Percentiles rank a stretch among this genome's conserved stretches.
These are phyloP conservation scores for Sebastes aleutianus DNA, from an alignment of 2,797 vertebrate species.

Conservation along the genomic window DNA sequence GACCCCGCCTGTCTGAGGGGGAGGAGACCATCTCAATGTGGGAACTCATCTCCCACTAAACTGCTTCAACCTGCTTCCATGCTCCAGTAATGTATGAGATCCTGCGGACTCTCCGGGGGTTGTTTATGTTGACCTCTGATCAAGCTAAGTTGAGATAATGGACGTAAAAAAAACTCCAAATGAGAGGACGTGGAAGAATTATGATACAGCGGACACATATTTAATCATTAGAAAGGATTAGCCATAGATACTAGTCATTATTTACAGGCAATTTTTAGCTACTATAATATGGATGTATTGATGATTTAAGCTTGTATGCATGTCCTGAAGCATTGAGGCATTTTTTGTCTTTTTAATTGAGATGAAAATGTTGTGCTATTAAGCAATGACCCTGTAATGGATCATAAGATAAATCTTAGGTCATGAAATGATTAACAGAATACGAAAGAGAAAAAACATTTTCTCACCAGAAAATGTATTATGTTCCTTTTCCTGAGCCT, in stretches of 20 bases:
- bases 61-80: constrained; percentile 28
- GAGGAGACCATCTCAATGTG: constrained; percentile 53
- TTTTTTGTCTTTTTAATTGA: neutral
- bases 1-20: constrained; percentile 51
- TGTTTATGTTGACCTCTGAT: constrained; percentile 58
- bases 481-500: neutral
- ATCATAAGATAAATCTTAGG: neutral
- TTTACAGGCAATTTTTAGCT: constrained; percentile 2
- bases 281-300: constrained; percentile 11
- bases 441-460: neutral
- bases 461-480: neutral
- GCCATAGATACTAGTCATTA: neutral
- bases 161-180: constrained; percentile 27
- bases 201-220: neutral
- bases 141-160: constrained; percentile 13
- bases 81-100: constrained; percentile 49
- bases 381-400: neutral
- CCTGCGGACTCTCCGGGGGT: constrained; percentile 17
- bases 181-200: constrained; percentile 15
- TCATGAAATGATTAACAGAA: neutral
- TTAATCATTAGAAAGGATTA: constrained; percentile 32
- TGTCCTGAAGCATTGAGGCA: neutral
- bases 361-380: neutral
- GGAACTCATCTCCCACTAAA: constrained; percentile 63
- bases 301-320: constrained; percentile 7